Conservation (phyloP, 2,888 invertebrate genomes). For the Nesidiocoris tenuis region DNA sequence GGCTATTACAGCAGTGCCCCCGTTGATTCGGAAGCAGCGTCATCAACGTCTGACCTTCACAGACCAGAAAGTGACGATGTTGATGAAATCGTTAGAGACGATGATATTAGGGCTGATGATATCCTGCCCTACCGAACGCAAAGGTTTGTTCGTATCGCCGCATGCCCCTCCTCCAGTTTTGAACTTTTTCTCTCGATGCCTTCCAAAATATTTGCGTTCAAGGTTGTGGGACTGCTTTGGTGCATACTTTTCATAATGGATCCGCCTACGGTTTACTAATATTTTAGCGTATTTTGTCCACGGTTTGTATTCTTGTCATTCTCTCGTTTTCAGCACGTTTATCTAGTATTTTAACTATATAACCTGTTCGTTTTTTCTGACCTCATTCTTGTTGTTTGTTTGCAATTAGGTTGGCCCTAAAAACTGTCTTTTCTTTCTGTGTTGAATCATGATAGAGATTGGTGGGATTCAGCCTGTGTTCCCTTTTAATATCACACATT, state of each 20-base stretch:
- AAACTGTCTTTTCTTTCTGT: too few species aligned
- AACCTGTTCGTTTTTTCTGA: not conserved
- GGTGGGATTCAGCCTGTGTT: too few species aligned
- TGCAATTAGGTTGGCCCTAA: too few species aligned
- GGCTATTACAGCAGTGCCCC: constrained; percentile 28
- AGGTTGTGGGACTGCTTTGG: constrained; percentile 23
- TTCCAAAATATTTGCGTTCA: not conserved
- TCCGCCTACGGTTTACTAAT: too few species aligned
- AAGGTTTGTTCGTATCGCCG: constrained; percentile 25
- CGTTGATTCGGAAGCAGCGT: constrained; percentile 13
- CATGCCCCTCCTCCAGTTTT: constrained; percentile 4
- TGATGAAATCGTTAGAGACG: constrained; percentile 27
- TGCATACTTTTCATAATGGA: too few species aligned
- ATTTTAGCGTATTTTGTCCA: too few species aligned
- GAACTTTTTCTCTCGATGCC: not conserved
- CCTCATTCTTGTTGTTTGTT: too few species aligned
- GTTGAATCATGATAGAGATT: too few species aligned
- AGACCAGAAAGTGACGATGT: constrained; percentile 12
- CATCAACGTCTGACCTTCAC: constrained; percentile 11
- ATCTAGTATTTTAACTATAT: not conserved
- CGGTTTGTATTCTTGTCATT: not conserved
- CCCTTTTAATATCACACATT: too few species aligned
- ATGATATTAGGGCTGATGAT: constrained; percentile 35
- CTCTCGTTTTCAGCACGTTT: not conserved
- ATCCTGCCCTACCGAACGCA: constrained; percentile 7